Percentiles rank a stretch among this genome's conserved stretches.
phyloP scores from a whole-genome alignment of 2,113 vertebrate genomes.

The Lagopus muta region DNA sequence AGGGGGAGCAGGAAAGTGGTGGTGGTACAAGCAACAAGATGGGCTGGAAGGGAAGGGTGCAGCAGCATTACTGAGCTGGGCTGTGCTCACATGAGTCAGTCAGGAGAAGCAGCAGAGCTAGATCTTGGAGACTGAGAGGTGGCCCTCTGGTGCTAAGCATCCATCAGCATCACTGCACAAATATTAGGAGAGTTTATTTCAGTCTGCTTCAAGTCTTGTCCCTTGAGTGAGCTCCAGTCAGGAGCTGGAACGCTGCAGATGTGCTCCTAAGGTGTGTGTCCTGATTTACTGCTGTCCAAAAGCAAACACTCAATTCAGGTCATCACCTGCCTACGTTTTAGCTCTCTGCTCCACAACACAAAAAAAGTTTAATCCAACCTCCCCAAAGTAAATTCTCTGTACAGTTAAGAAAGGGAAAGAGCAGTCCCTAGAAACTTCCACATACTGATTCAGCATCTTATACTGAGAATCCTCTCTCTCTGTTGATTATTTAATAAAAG shows the following conservation, averaged over 20 bases:
- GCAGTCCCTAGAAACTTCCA: conserved; percentile 13
- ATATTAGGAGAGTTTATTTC: background rate
- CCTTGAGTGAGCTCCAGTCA: background rate
- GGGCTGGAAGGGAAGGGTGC: background rate
- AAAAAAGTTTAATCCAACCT: background rate
- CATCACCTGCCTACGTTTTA: background rate
- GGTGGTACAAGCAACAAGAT: background rate
- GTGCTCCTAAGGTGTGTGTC: rapidly evolving
- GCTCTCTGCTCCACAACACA: background rate
- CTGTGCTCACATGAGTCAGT: background rate
- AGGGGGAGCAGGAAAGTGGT: background rate
- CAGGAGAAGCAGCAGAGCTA: background rate
- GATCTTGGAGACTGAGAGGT: background rate
- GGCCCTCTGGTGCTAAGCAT: background rate
- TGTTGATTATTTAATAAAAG: conserved; percentile 54
- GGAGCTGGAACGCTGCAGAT: background rate
- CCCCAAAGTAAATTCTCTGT: background rate
- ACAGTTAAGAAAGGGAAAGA: background rate
- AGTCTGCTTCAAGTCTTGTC: background rate
- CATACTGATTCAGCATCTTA: background rate
- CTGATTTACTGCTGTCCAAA: background rate
- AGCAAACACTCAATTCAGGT: background rate
- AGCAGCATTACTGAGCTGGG: background rate
- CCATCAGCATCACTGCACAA: background rate
- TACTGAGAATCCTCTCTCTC: background rate